These are phyloP conservation scores for Catharus bicknelli DNA, from an alignment of 2,113 vertebrate genomes.

Conservation along the genomic window DNA sequence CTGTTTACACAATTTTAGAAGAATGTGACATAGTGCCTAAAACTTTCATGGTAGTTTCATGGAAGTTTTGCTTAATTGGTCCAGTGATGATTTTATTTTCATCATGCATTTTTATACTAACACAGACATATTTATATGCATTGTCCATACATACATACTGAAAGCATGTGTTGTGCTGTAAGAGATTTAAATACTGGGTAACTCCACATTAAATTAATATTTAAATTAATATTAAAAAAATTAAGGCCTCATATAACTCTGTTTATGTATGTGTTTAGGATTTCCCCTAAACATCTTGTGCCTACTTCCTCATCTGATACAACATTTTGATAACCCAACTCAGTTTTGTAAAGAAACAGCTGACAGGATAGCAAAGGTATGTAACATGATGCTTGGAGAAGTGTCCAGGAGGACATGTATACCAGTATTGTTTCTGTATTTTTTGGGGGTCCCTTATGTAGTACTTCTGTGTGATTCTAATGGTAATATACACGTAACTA, in stretches of 20 bases:
- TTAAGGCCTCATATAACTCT: background rate
- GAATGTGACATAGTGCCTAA: background rate
- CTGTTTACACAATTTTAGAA: background rate
- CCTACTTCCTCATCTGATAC: constrained; percentile 96
- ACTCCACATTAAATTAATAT: background rate
- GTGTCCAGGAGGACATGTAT: background rate
- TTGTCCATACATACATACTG: background rate
- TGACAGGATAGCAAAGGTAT: constrained; percentile 93
- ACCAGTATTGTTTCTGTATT: background rate
- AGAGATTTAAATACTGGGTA: background rate
- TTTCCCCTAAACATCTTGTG: constrained; percentile 98
- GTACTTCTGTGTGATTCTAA: background rate
- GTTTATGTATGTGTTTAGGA: constrained; percentile 76
- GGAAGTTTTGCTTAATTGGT: background rate
- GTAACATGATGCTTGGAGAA: constrained; percentile 5
- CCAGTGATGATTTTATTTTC: background rate
- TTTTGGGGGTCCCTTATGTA: background rate
- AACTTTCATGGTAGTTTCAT: background rate
- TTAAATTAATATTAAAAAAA: background rate
- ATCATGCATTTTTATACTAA: background rate
- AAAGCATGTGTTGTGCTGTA: background rate
- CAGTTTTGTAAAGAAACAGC: constrained; percentile 97
- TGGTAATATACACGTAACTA: background rate
- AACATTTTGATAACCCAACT: constrained; percentile 98
- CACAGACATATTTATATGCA: background rate